Evolutionary conservation across 2,888 invertebrate genomes (phyloP).

Genomic region (Xylophagus ater): DNA sequence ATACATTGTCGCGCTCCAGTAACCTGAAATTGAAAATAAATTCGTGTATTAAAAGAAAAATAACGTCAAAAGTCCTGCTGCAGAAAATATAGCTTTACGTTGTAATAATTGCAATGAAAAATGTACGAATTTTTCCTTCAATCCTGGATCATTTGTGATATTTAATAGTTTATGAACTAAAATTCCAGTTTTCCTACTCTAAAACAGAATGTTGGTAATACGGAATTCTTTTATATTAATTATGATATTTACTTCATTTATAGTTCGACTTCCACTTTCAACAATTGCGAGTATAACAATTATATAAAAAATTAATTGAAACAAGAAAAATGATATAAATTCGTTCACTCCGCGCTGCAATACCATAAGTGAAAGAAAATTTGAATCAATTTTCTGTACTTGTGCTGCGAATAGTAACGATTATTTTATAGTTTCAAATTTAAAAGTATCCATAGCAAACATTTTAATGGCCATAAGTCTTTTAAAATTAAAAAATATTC

Average conservation of each 20-base stretch:
- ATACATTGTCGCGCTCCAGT: constrained; percentile 38
- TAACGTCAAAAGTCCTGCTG: constrained; percentile 38
- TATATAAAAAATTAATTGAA: constrained; percentile 29
- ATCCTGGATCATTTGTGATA: constrained; percentile 28
- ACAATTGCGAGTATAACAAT: background rate
- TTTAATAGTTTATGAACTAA: constrained; percentile 34
- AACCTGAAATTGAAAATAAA: constrained; percentile 25
- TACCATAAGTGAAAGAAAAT: no score
- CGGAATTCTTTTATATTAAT: no score
- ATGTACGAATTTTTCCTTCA: constrained; percentile 33
- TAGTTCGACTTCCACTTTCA: background rate
- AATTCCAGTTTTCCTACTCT: constrained; percentile 35
- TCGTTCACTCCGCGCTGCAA: constrained; percentile 35
- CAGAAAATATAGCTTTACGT: constrained; percentile 36
- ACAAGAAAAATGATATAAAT: constrained; percentile 36
- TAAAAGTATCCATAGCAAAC: no score
- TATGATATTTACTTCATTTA: constrained; percentile 2
- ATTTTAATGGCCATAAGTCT: no score
- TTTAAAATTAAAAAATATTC: no score
- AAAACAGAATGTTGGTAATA: no score
- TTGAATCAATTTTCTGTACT: no score
- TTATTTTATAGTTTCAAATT: no score
- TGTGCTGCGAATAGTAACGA: no score
- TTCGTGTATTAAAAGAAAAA: no score
- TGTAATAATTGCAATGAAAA: constrained; percentile 38